Evolutionary conservation across 2,888 invertebrate genomes (phyloP), one percentile per base, ranked within the genome.

Genomic region (Thera britannica): DNA sequence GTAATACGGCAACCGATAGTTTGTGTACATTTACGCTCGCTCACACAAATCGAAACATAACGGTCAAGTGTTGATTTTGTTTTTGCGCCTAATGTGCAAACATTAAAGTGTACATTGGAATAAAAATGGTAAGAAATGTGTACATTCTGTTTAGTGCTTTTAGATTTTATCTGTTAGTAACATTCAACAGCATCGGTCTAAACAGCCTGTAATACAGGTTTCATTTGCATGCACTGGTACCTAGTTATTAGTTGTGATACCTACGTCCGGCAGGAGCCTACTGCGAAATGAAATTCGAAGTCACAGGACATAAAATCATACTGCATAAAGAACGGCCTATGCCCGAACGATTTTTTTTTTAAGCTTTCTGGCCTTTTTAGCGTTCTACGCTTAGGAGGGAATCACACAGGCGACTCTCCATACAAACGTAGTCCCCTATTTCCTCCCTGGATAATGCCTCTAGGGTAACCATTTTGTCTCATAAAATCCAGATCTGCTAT

Each of bases 111-210:
- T 23, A 23, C 23, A 23, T 23, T 23, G 23, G 23, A 0, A 23
- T 23, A 23, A 23, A 23, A 23, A 36, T 46, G 58, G 61, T 67
- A 68, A 68, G 76, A 70, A 76, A 78, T 46, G 52, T 48, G 58
- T 60, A 75, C 73, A 63, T 62, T 51, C 4, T 57, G 62, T 62
- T 67, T 62, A 68, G 64, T 68, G 70, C 62, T 70, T 75, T 77
- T 67, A 77, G 82, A 84, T 84, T 67, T 58, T 77, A 83, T 58
- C 58, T 51, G 34, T 36, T 38, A 35, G 83, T 78, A 81, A 80
- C 80, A 79, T 80, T 81, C 71, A 77, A 75, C 68, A 70, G 65
- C 73, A 67, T 63, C 9, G 46, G 48, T 63, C 64, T 58, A 58
- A 61, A 70, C 68, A 65, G 70, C 73, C 73, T 71, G 49, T 65